Evolutionary conservation across 2,888 invertebrate species (phyloP).

Genomic region (Chromoteleia sp.): DNA sequence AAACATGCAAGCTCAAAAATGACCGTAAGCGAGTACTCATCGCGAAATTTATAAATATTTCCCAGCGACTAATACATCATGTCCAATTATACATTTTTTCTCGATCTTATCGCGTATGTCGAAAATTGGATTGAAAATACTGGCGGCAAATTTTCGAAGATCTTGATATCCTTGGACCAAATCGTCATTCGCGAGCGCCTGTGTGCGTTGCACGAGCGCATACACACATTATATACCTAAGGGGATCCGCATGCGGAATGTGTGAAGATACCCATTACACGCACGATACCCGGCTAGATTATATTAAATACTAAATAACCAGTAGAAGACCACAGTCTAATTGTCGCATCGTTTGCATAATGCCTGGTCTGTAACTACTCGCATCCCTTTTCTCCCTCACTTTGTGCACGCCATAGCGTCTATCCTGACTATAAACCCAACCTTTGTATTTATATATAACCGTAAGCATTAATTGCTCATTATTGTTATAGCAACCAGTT

Average conservation of each 20-base stretch:
- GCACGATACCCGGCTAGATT: slow-evolving; percentile 66
- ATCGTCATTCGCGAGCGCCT: slow-evolving; percentile 27
- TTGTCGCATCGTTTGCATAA: slow-evolving; percentile 83
- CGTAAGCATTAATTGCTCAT: slow-evolving; percentile 80
- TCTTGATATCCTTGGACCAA: slow-evolving; percentile 64
- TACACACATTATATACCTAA: slow-evolving; percentile 37
- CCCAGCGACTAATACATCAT: slow-evolving; percentile 47
- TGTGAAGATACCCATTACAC: slow-evolving; percentile 77
- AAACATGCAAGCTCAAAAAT: slow-evolving; percentile 56
- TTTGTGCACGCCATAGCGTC: slow-evolving; percentile 52
- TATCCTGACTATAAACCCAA: slow-evolving; percentile 63
- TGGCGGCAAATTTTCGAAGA: slow-evolving; percentile 60
- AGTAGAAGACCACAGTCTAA: slow-evolving; percentile 79
- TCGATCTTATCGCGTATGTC: slow-evolving; percentile 52
- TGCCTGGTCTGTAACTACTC: slow-evolving; percentile 78
- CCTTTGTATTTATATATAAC: slow-evolving; percentile 58
- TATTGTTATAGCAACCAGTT: slow-evolving; percentile 80
- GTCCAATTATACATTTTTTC: slow-evolving; percentile 60
- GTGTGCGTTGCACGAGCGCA: slow-evolving; percentile 11
- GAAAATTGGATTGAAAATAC: slow-evolving; percentile 65
- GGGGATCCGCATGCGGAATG: slow-evolving; percentile 64
- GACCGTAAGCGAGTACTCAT: slow-evolving; percentile 27
- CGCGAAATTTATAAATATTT: slow-evolving; percentile 58
- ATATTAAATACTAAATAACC: slow-evolving; percentile 78
- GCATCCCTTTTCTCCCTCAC: slow-evolving; percentile 68